These are phyloP conservation scores for Picathartes gymnocephalus DNA, from an alignment of 2,113 vertebrate genomes.

Conservation along the genomic window DNA sequence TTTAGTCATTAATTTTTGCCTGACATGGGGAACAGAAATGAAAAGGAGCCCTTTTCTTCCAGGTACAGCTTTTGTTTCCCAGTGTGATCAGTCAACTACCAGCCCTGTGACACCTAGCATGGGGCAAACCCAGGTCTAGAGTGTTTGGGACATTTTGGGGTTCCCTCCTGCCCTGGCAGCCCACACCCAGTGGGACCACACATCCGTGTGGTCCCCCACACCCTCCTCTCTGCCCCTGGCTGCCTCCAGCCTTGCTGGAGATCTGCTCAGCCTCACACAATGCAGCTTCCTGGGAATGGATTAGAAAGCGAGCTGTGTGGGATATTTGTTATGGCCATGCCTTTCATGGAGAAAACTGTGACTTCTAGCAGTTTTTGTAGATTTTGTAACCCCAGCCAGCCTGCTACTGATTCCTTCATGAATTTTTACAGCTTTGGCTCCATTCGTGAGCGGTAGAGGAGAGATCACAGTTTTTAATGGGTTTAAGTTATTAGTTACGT, in stretches of 20 bases:
- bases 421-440: constrained; percentile 63
- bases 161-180: background rate
- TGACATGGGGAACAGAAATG: constrained; percentile 38
- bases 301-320: constrained; percentile 36
- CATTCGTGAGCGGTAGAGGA: fast-evolving
- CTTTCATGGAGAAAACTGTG: constrained; percentile 33
- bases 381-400: constrained; percentile 48
- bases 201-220: fast-evolving
- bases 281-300: constrained; percentile 19
- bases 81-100: constrained; percentile 46
- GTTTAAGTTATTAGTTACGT: constrained; percentile 50
- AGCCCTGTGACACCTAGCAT: background rate
- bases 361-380: constrained; percentile 34
- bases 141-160: background rate
- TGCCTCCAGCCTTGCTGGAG: constrained; percentile 27
- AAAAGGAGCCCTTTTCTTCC: constrained; percentile 42
- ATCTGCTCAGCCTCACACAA: background rate
- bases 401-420: constrained; percentile 49
- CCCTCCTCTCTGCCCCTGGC: background rate
- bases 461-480: constrained; percentile 8
- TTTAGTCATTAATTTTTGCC: constrained; percentile 54
- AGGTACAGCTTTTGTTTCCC: constrained; percentile 59
- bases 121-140: background rate
- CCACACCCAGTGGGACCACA: background rate
- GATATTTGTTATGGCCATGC: constrained; percentile 46